Conservation (phyloP, 2,888 invertebrate species). For the Andrena bucephala region DNA sequence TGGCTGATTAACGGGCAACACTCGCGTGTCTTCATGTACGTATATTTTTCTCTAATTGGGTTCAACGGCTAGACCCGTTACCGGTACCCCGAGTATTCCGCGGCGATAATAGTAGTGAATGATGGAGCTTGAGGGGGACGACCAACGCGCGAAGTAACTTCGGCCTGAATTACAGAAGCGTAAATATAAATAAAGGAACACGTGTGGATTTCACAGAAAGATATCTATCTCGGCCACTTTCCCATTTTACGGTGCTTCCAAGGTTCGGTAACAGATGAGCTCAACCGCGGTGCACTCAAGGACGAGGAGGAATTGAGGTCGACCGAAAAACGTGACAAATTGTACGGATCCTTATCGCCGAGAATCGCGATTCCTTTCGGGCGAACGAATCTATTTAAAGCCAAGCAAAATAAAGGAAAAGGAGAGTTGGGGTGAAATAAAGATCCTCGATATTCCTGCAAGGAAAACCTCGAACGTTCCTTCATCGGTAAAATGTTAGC, state of each 20-base stretch:
- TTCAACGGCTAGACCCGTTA: neutral
- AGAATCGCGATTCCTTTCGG: too few relatives aligned
- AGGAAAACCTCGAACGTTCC: too few relatives aligned
- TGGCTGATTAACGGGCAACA: neutral
- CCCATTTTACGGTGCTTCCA: conserved; percentile 20
- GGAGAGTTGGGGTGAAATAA: too few relatives aligned
- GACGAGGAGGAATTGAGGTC: conserved; percentile 49
- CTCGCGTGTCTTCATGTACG: neutral
- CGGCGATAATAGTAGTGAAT: neutral
- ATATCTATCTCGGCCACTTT: neutral
- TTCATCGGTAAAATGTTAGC: neutral
- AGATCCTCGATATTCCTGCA: too few relatives aligned
- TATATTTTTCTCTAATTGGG: neutral
- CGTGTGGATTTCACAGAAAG: too few relatives aligned
- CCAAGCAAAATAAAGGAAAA: too few relatives aligned
- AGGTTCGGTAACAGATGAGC: conserved; percentile 28
- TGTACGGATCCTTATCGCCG: too few relatives aligned
- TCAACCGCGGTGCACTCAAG: conserved; percentile 33
- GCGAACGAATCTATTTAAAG: too few relatives aligned
- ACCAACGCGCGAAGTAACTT: neutral
- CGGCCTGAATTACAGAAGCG: too few relatives aligned
- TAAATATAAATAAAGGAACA: too few relatives aligned
- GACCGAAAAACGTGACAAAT: conserved; percentile 43
- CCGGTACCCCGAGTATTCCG: neutral
- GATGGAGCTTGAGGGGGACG: neutral